Conservation (phyloP, 2,797 vertebrate species). For the Heteromormyrus szaboi region DNA sequence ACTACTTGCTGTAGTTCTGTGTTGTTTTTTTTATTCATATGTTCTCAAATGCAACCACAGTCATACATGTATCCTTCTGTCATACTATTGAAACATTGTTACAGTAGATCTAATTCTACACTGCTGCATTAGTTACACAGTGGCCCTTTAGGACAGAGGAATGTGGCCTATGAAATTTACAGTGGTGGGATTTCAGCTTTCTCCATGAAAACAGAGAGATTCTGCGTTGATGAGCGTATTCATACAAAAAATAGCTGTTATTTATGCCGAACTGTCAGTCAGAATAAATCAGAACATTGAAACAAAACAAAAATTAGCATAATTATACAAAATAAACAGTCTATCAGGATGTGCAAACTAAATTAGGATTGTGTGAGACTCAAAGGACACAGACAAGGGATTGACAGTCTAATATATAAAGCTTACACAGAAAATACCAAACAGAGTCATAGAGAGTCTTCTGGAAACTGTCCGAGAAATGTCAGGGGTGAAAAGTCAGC, state of each 20-base stretch:
- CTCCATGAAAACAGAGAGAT: background rate
- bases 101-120: background rate
- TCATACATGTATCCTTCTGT: background rate
- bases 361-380: background rate
- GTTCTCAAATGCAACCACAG: background rate
- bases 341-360: background rate
- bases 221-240: conserved; percentile 2
- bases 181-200: background rate
- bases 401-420: background rate
- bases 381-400: background rate
- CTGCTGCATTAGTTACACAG: background rate
- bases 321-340: conserved; percentile 3
- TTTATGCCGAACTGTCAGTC: conserved; percentile 5
- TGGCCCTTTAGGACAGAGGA: background rate
- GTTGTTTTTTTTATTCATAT: background rate
- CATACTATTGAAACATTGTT: background rate
- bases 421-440: background rate
- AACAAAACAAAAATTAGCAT: background rate
- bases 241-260: background rate
- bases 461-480: background rate
- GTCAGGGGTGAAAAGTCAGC: background rate
- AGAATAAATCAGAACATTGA: background rate
- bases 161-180: background rate
- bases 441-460: background rate
- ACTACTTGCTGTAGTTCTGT: background rate